Percentiles rank a stretch among this genome's conserved stretches.
These are phyloP conservation scores for Orussus abietinus DNA, from an alignment of 1,140 invertebrate species.

Conservation along the genomic window DNA sequence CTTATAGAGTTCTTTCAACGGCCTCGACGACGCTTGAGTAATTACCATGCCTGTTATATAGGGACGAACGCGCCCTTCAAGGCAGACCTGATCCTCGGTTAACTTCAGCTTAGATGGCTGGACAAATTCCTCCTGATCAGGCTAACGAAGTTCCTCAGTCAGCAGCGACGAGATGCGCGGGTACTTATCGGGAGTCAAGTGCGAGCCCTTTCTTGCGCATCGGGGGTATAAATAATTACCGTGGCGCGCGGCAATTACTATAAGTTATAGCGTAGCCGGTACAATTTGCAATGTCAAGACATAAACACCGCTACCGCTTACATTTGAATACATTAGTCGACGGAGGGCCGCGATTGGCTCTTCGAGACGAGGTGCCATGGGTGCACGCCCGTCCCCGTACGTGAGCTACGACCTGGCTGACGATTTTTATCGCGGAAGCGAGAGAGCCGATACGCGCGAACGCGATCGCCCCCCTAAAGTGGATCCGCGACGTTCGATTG, in stretches of 20 bases:
- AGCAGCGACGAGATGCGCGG: neutral
- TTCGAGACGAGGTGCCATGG: constrained; percentile 11
- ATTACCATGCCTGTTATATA: too few relatives aligned
- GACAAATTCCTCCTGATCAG: too few relatives aligned
- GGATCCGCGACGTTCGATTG: constrained; percentile 32
- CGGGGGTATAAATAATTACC: constrained; percentile 55
- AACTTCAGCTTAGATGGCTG: too few relatives aligned
- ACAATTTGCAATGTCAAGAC: constrained; percentile 57
- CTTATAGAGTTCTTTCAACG: too few relatives aligned
- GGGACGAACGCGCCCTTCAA: too few relatives aligned
- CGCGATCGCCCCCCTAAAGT: constrained; percentile 23
- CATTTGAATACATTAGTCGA: constrained; percentile 54
- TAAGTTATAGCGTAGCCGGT: constrained; percentile 53
- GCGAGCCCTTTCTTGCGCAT: constrained; percentile 24
- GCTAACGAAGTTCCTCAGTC: too few relatives aligned
- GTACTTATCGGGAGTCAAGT: neutral
- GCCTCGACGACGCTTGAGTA: too few relatives aligned
- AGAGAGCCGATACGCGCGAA: constrained; percentile 14
- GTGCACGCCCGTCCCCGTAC: constrained; percentile 34
- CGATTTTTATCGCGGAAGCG: constrained; percentile 48
- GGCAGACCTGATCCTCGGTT: too few relatives aligned
- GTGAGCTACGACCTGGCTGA: constrained; percentile 51
- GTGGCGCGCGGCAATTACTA: constrained; percentile 52
- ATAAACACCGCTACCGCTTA: constrained; percentile 56
- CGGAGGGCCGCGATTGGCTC: constrained; percentile 21